A percentile compares a stretch with the other conserved stretches of the same genome.
Conservation (phyloP, 2,888 invertebrate genomes). For the Chloroclysta siterata region DNA sequence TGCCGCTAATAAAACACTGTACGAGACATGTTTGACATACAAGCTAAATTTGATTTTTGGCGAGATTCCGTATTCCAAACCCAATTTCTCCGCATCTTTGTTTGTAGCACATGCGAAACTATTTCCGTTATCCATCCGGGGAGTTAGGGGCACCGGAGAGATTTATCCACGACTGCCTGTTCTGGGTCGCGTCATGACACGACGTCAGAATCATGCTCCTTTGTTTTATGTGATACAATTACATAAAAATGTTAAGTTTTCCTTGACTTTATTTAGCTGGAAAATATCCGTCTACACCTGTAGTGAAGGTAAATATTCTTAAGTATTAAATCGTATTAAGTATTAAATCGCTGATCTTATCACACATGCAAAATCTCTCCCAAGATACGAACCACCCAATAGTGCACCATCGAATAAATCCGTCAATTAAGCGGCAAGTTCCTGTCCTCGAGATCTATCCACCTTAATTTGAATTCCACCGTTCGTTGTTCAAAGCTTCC, state of each 20-base stretch:
- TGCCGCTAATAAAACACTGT: constrained; percentile 72
- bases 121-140: constrained; percentile 52
- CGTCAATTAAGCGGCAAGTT: constrained; percentile 31
- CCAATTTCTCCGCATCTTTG: constrained; percentile 62
- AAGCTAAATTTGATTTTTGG: constrained; percentile 69
- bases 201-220: constrained; percentile 43
- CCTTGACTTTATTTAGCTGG: constrained; percentile 15
- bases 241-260: constrained; percentile 34
- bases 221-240: constrained; percentile 44
- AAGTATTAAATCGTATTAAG: no score
- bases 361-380: background rate
- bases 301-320: background rate
- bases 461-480: constrained; percentile 36
- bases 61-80: constrained; percentile 64
- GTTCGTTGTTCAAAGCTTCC: constrained; percentile 37
- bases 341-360: background rate
- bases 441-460: constrained; percentile 30
- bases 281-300: background rate
- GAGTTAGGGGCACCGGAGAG: constrained; percentile 42
- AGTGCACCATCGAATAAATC: constrained; percentile 29
- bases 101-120: constrained; percentile 60
- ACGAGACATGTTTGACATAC: constrained; percentile 70
- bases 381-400: constrained; percentile 12
- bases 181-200: constrained; percentile 43
- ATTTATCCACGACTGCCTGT: constrained; percentile 44